A percentile compares a stretch with the other conserved stretches of the same genome.
These are phyloP conservation scores for Pocillopora meandrina DNA, from an alignment of 92 coral and sea anemone genomes.

Conservation along the genomic window DNA sequence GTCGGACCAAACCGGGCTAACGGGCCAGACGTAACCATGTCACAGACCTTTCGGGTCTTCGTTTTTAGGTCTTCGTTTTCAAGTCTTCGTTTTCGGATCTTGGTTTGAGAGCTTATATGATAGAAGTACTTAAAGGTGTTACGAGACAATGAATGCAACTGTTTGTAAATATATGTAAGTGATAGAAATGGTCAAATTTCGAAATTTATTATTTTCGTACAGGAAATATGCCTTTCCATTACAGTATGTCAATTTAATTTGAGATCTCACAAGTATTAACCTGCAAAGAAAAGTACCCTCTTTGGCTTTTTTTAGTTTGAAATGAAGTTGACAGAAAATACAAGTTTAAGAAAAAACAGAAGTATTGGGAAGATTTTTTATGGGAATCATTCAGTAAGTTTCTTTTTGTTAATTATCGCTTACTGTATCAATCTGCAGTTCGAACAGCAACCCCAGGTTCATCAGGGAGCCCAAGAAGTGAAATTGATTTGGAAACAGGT, in stretches of 20 bases:
- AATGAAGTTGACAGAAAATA: too few relatives aligned
- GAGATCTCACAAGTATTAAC: too few relatives aligned
- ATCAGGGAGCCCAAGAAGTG: conserved; percentile 67
- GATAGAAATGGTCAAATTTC: neutral
- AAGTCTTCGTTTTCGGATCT: too few relatives aligned
- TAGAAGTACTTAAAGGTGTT: neutral
- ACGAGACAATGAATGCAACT: neutral
- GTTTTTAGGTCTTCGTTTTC: too few relatives aligned
- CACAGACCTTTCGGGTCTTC: too few relatives aligned
- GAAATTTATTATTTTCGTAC: neutral
- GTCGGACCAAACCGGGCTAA: too few relatives aligned
- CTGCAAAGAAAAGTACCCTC: too few relatives aligned
- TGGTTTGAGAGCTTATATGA: neutral
- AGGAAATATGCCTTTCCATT: neutral
- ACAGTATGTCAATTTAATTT: neutral
- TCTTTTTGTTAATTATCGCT: neutral
- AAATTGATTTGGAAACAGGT: conserved; percentile 85
- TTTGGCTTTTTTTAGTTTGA: too few relatives aligned
- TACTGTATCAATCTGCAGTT: neutral
- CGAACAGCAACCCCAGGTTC: conserved; percentile 18
- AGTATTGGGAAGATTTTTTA: too few relatives aligned
- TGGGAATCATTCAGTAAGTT: neutral
- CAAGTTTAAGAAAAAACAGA: too few relatives aligned
- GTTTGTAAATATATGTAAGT: neutral
- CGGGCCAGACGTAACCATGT: too few relatives aligned